Evolutionary conservation across 2,797 vertebrate species (phyloP), one percentile per base, ranked within the genome.

Genomic region (Takifugu ocellatus): DNA sequence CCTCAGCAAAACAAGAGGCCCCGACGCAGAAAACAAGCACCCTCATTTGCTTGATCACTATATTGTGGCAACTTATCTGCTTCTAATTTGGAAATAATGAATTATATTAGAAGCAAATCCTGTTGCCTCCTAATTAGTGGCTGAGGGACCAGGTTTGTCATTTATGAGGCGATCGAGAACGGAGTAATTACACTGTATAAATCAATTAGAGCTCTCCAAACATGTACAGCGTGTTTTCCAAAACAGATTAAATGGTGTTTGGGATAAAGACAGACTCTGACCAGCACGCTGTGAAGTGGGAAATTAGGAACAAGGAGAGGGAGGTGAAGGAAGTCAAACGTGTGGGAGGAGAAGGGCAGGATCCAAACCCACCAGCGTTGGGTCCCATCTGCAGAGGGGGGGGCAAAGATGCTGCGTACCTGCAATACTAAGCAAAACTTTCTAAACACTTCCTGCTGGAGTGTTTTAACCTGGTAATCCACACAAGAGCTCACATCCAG

Each of bases 41-140:
- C 61, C 73, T 67, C 58, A 78, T 84, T 74, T 81, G 75, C 66
- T 49, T 62, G 71, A 85, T 85, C 70, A 78, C 79, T 83, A 78
- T 66, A 80, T 85, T 87, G 77, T 84, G 83, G 87, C 82, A 82
- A 80, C 73, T 83, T 82, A 78, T 85, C 75, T 78, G 70, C 12
- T 59, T 78, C 61, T 86, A 84, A 87, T 87, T 85, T 80, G 73
- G 68, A 86, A 84, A 84, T 88, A 87, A 88, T 86, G 71, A 87
- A 84, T 86, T 84, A 75, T 84, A 90, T 87, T 88, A 86, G 84
- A 78, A 31, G 57, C 72, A 82, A 85, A 86, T 82, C 66, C 75
- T 87, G 83, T 84, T 85, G 67, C 59, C 49, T 74, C 79, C 81
- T 88, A 87, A 90, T 88, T 83, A 86, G 85, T 66, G 74, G 84